A percentile compares a stretch with the other conserved stretches of the same genome.
These are phyloP conservation scores for Bombus turneri DNA, from an alignment of 1,140 invertebrate genomes.

Conservation along the genomic window DNA sequence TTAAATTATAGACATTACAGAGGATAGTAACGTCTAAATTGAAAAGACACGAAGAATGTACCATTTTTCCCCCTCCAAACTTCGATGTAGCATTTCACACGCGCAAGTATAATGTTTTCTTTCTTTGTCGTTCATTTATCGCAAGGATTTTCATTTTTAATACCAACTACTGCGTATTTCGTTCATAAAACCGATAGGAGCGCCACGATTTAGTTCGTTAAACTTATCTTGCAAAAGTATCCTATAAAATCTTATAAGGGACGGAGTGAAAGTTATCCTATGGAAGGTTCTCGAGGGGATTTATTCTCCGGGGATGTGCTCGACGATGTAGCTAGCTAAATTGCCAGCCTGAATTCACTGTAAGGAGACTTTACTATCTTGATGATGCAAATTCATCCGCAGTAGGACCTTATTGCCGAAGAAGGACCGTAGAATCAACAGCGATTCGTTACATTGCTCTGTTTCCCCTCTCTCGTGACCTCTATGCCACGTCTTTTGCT, in stretches of 20 bases:
- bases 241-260: slow-evolving; percentile 20
- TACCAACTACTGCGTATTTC: neutral
- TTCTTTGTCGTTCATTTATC: too few species aligned
- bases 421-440: slow-evolving; percentile 3
- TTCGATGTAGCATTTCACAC: too few species aligned
- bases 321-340: slow-evolving; percentile 55
- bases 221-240: slow-evolving; percentile 35
- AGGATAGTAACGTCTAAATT: too few species aligned
- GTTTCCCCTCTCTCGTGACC: neutral
- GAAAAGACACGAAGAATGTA: too few species aligned
- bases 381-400: slow-evolving; percentile 54
- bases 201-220: slow-evolving; percentile 7
- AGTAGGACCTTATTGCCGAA: slow-evolving; percentile 13
- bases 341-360: slow-evolving; percentile 48
- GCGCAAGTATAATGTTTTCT: too few species aligned
- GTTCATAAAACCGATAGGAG: neutral
- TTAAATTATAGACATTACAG: too few species aligned
- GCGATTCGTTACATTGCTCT: slow-evolving; percentile 11
- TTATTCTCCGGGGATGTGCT: slow-evolving; percentile 57
- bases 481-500: too few species aligned
- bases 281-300: slow-evolving; percentile 36
- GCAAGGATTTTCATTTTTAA: neutral
- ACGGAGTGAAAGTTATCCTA: slow-evolving; percentile 46
- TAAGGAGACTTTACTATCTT: slow-evolving; percentile 18
- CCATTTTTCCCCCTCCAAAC: too few species aligned